Conservation (phyloP, 2,888 invertebrate genomes). For the Lithophane semibrunnea region DNA sequence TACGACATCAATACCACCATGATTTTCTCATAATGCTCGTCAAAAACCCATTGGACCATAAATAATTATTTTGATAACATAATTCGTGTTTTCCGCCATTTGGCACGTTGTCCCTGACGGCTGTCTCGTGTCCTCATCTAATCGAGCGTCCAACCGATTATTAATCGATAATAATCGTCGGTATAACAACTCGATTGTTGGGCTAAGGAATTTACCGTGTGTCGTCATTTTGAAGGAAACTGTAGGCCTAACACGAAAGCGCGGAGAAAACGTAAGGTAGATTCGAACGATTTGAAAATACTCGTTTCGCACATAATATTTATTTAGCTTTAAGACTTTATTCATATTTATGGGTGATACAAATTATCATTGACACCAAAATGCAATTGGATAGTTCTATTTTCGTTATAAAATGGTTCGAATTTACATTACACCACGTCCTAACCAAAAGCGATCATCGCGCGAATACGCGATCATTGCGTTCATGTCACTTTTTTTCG, state of each 20-base stretch:
- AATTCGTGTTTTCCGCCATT: constrained; percentile 79
- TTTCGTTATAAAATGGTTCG: neutral
- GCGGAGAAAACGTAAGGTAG: neutral
- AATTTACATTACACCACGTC: neutral
- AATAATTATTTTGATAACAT: constrained; percentile 78
- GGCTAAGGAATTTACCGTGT: constrained; percentile 55
- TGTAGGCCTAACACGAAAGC: neutral
- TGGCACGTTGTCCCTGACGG: constrained; percentile 65
- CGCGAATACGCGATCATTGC: too few relatives aligned
- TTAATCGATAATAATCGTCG: constrained; percentile 76
- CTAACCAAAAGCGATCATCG: too few relatives aligned
- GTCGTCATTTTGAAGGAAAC: constrained; percentile 53
- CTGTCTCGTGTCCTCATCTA: constrained; percentile 68
- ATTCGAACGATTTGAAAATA: too few relatives aligned
- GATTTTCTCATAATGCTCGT: constrained; percentile 68
- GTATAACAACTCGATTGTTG: constrained; percentile 71
- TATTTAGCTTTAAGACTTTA: neutral
- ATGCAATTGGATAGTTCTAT: neutral
- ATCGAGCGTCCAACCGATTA: constrained; percentile 72
- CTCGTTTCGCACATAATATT: neutral
- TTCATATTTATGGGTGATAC: neutral
- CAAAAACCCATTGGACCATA: constrained; percentile 68
- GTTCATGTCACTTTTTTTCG: too few relatives aligned
- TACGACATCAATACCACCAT: constrained; percentile 49
- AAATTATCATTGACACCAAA: too few relatives aligned